Percentiles rank a stretch among this genome's conserved stretches.
These are phyloP conservation scores for Agrypnus murinus DNA, from an alignment of 2,888 invertebrate genomes.

Conservation along the genomic window DNA sequence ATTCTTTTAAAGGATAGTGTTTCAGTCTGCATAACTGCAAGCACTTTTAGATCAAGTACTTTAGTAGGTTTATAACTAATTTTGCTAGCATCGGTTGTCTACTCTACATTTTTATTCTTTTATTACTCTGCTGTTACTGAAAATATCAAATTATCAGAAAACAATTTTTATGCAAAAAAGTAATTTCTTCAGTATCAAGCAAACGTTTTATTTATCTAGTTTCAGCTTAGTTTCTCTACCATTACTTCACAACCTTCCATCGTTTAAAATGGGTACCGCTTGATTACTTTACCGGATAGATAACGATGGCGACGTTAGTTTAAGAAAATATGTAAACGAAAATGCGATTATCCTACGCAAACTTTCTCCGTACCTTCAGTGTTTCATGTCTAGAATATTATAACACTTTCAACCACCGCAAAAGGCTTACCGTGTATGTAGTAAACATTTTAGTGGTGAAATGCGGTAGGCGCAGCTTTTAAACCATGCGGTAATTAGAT, in stretches of 20 bases:
- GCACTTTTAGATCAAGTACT: no score
- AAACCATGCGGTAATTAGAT: slow-evolving; percentile 39
- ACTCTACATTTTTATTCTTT: no score
- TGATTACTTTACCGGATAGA: slow-evolving; percentile 37
- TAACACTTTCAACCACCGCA: slow-evolving; percentile 33
- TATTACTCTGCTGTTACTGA: no score
- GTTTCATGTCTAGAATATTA: slow-evolving; percentile 38
- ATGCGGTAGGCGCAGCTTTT: slow-evolving; percentile 38
- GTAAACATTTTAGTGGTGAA: slow-evolving; percentile 44
- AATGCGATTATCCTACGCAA: slow-evolving; percentile 45
- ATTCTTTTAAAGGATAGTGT: no score
- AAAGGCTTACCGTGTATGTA: slow-evolving; percentile 37
- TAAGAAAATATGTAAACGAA: slow-evolving; percentile 44
- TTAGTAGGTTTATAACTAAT: no score
- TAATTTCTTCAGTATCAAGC: no score
- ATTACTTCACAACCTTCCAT: slow-evolving; percentile 6
- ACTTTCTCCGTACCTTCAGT: slow-evolving; percentile 35
- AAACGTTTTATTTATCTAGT: neutral
- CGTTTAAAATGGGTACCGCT: slow-evolving; percentile 15
- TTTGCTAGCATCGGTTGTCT: no score
- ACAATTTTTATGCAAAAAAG: no score
- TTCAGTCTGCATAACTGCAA: no score
- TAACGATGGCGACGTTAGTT: slow-evolving; percentile 37
- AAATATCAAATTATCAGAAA: no score
- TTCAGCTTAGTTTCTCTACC: neutral